These are phyloP conservation scores for Eciton burchellii DNA, from an alignment of 1,140 invertebrate species.

Conservation along the genomic window DNA sequence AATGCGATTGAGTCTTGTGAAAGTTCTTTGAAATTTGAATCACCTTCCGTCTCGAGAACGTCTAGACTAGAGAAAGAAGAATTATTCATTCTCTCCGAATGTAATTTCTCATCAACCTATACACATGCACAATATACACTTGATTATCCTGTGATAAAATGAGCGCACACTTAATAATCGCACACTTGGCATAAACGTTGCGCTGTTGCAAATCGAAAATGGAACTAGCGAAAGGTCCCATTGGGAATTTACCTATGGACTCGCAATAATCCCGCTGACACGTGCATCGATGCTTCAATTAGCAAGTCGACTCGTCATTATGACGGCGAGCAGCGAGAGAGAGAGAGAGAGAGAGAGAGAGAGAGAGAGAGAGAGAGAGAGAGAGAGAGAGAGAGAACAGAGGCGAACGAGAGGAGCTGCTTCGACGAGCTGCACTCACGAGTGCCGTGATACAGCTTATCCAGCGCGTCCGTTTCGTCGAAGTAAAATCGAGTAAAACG, in stretches of 20 bases:
- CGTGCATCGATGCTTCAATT: constrained; percentile 47
- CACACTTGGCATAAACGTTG: not conserved
- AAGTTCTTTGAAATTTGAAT: not conserved
- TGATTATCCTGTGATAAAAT: not conserved
- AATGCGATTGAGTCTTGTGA: too few relatives aligned
- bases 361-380: not conserved
- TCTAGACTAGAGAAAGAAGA: too few relatives aligned
- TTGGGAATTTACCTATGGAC: constrained; percentile 1
- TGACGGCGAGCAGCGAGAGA: not conserved
- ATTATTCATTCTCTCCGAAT: not conserved
- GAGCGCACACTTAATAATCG: not conserved
- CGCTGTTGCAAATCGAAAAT: constrained; percentile 10
- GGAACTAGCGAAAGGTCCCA: not conserved
- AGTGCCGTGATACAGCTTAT: constrained; percentile 33
- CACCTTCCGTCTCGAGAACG: not conserved
- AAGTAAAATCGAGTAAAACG: constrained; percentile 43
- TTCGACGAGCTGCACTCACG: not conserved
- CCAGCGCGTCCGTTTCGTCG: constrained; percentile 21
- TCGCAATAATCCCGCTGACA: constrained; percentile 11
- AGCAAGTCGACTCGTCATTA: constrained; percentile 34
- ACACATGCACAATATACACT: not conserved
- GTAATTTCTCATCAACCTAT: not conserved
- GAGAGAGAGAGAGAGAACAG: not conserved
- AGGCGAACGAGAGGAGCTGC: not conserved
- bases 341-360: too few relatives aligned